Evolutionary conservation across 2,797 vertebrate genomes (phyloP), one percentile per base, ranked within the genome.

Genomic region (Acanthis flammea): DNA sequence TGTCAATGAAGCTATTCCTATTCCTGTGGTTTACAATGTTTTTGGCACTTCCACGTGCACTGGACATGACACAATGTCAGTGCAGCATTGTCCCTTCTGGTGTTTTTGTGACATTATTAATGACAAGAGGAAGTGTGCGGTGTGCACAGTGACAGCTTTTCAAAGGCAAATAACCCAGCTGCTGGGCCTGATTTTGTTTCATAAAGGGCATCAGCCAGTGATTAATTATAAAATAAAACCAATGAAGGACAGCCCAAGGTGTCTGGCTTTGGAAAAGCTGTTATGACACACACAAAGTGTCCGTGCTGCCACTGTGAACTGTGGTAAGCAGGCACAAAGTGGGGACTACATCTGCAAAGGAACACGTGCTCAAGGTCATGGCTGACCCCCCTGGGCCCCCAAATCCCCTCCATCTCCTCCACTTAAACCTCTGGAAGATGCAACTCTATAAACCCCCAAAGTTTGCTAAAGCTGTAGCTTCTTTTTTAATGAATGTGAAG

Each of bases 121-220:
- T 62, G 58, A 58, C 74, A 72, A 72, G 54, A 73, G 80, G 55
- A 68, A 86, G 47, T 66, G 80, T 23, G 48, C 71, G 73, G 54
- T 41, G 33, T 35, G 54, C 86, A 62, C 14, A 85, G 55, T 16
- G 95, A 88, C 58, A 94, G 73, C 50, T 84, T 90, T 81, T 81
- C 88, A 90, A 65, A 94, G 73, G 80, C 70, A 84, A 90, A 78
- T 68, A 84, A 72, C 62, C 41, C 55, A 92, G 77, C 73, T 85
- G 86, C 55, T 66, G 39, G 27, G 71, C 50, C 51, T 87, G 67
- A 79, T 75, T 92, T 78, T 72, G 57, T 92, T 93, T 88, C 55
- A 88, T 76, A 62, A 90, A 90, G 58, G 65, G 44, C 80, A 89
- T 18, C 80, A 88, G 60, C 42, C 85, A 88, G 65, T 71, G 78